Percentiles rank a stretch among this genome's conserved stretches.
phyloP scores from a whole-genome alignment of 2,113 vertebrate genomes.

The Psilopsiagon aurifrons region DNA sequence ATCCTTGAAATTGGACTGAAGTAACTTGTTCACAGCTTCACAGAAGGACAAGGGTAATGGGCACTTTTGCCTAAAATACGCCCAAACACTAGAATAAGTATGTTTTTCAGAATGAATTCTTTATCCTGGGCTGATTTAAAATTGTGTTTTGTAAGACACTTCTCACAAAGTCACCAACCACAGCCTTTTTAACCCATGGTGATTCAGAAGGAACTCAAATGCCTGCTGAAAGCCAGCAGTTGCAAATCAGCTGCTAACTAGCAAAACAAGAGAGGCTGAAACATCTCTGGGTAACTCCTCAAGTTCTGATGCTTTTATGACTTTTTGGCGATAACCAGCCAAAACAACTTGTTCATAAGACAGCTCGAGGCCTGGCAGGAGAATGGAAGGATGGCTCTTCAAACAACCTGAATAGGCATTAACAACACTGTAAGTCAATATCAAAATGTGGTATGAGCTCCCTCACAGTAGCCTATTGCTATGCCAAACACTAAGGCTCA shows the following conservation, averaged over 20 bases:
- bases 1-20: background rate
- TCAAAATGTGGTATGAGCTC: background rate
- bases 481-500: background rate
- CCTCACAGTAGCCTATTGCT: background rate
- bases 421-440: background rate
- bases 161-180: background rate
- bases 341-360: background rate
- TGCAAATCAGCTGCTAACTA: background rate
- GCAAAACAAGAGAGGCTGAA: background rate
- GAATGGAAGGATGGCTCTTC: background rate
- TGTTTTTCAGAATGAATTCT: background rate
- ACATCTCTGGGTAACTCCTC: background rate
- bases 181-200: accelerated
- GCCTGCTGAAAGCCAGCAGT: background rate
- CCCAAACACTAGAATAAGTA: background rate
- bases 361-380: background rate
- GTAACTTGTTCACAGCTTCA: background rate
- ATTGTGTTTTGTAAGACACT: background rate
- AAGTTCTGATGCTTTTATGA: background rate
- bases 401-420: background rate
- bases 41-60: background rate
- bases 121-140: background rate
- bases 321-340: background rate
- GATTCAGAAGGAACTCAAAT: background rate
- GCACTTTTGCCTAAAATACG: background rate